Evolutionary conservation across 2,797 vertebrate species (phyloP), one percentile per base, ranked within the genome.

Genomic region (Rhinogobio ventralis): DNA sequence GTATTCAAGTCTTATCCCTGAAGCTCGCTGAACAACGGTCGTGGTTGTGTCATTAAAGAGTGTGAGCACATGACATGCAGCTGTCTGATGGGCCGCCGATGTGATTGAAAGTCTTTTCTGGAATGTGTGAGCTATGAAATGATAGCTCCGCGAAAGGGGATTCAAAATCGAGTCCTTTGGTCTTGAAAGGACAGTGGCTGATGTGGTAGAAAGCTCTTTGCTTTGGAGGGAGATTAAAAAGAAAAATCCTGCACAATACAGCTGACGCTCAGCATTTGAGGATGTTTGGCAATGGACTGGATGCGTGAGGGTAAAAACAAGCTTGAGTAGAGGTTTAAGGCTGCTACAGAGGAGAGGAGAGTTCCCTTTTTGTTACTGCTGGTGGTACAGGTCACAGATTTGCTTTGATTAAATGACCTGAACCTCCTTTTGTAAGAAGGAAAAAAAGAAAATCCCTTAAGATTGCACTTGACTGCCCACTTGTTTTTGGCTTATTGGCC

Each of bases 391-490:
- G 87, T 83, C 74, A 83, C 88, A 79, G 83, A 74, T 30, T 28
- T 69, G 82, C 45, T 85, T 88, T 89, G 76, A 53, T 84, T 88
- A 85, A 91, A 90, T 87, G 81, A 86, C 87, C 57, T 49, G 11
- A 69, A 71, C 79, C 84, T 71, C 75, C 23, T 60, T 62, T 72
- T 68, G 88, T 39, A 49, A 81, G 19, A 69, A 45, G 15, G 30
- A 77, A 51, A 76, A 76, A 25, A 83, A 55, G 89, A 92, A 91
- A 82, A 93, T 91, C 91, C 90, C 90, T 92, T 91, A 81, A 81
- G 84, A 94, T 91, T 94, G 92, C 93, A 94, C 93, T n/a, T 91
- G 92, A 91, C 91, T 88, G 57, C 82, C 88, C 88, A 76, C 60
- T 78, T 67, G 86, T 66, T 87, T 55, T 87, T 64, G 78, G 77